phyloP scores from a whole-genome alignment of 2,113 vertebrate genomes.

The Mungos mungo region DNA sequence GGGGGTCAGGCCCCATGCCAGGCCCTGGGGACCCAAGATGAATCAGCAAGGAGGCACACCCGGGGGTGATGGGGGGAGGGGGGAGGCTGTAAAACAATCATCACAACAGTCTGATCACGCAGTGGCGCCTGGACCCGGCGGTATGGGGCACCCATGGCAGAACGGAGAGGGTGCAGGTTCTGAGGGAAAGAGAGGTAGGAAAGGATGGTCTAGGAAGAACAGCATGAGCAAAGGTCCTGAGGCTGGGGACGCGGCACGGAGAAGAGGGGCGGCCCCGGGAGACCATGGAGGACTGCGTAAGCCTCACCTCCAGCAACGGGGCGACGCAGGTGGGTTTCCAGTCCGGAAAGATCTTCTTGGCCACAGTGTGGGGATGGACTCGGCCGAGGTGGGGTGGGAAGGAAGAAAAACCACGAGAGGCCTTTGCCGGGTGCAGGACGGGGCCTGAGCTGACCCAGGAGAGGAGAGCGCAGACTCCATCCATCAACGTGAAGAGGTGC shows the following conservation, averaged over 20 bases:
- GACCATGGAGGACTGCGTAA: fast-evolving
- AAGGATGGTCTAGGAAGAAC: neutral
- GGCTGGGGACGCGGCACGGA: neutral
- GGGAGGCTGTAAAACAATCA: neutral
- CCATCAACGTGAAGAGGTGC: neutral
- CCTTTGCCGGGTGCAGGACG: neutral
- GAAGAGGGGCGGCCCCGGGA: neutral
- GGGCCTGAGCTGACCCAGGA: neutral
- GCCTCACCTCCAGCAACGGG: fast-evolving
- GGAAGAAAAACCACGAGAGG: neutral
- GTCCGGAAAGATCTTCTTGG: neutral
- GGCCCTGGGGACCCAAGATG: neutral
- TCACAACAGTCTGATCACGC: neutral
- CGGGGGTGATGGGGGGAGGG: fast-evolving
- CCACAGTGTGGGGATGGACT: neutral
- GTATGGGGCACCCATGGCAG: fast-evolving
- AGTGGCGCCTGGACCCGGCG: neutral
- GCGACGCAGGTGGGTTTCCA: no score
- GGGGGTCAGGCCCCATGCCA: neutral
- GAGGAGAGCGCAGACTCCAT: fast-evolving
- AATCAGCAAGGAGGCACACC: neutral
- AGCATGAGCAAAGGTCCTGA: neutral
- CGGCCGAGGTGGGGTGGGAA: neutral
- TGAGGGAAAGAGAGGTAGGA: neutral
- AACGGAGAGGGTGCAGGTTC: neutral